These are phyloP conservation scores for Lepidurus packardi DNA, from an alignment of 1,140 invertebrate species.

Conservation along the genomic window DNA sequence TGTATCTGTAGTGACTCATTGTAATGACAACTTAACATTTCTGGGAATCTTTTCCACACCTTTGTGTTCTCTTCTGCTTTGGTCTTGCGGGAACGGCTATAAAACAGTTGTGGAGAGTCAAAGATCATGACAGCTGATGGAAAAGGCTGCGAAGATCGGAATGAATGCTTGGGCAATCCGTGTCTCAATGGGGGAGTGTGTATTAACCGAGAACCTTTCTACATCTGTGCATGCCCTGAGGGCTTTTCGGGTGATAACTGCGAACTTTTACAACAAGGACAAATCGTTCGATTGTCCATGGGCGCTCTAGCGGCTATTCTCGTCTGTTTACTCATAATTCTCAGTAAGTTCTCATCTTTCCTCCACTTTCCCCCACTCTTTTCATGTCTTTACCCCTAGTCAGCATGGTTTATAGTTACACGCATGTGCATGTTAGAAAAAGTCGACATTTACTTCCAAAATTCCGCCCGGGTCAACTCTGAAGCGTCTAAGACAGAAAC, in stretches of 20 bases:
- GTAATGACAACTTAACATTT: not conserved
- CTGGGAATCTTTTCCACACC: not conserved
- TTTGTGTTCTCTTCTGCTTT: not conserved
- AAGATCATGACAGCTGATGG: slow-evolving; percentile 77
- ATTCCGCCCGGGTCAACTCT: not conserved
- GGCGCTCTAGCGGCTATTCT: slow-evolving; percentile 86
- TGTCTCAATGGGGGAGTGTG: slow-evolving; percentile 85
- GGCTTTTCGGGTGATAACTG: slow-evolving; percentile 92
- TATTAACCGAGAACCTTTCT: slow-evolving; percentile 77
- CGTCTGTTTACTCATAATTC: slow-evolving; percentile 87
- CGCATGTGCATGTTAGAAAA: not conserved
- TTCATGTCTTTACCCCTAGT: not conserved
- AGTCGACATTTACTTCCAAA: not conserved
- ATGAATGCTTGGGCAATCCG: slow-evolving; percentile 86
- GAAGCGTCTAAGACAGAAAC: not conserved
- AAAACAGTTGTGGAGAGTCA: slow-evolving; percentile 80
- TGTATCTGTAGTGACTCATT: not conserved
- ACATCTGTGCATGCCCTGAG: slow-evolving; percentile 64
- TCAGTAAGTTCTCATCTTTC: slow-evolving; percentile 63
- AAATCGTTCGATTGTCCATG: slow-evolving; percentile 86
- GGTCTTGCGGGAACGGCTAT: not conserved
- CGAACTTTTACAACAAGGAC: slow-evolving; percentile 84
- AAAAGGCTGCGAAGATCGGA: slow-evolving; percentile 86
- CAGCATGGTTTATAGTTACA: not conserved
- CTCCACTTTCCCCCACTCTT: not conserved